These are phyloP conservation scores for Pongo abelii DNA, from an alignment of 2,113 vertebrate species.

Conservation along the genomic window DNA sequence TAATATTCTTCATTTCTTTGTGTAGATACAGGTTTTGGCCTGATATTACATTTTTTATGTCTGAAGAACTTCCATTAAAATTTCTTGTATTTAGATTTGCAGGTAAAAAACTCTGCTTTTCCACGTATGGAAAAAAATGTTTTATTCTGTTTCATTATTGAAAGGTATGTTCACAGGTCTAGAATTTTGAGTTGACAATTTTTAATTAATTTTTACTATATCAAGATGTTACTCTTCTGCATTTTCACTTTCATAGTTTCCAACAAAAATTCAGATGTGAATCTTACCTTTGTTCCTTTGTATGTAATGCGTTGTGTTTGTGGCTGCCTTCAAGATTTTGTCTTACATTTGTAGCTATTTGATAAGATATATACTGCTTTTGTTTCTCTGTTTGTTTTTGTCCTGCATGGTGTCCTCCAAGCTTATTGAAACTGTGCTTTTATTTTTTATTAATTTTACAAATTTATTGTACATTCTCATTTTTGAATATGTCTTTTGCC, in stretches of 20 bases:
- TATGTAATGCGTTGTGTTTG: neutral
- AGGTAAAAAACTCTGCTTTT: neutral
- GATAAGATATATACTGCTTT: neutral
- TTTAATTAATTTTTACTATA: neutral
- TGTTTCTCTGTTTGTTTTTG: neutral
- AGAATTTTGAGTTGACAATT: neutral
- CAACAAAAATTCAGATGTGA: neutral
- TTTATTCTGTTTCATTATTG: neutral
- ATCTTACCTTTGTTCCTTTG: neutral
- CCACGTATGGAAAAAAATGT: neutral
- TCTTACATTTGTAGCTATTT: neutral
- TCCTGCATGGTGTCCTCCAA: neutral
- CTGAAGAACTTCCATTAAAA: neutral
- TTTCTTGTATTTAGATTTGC: neutral
- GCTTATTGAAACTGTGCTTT: neutral
- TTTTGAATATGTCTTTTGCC: neutral
- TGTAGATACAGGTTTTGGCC: neutral
- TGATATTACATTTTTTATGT: neutral
- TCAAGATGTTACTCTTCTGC: neutral
- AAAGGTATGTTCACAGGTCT: neutral
- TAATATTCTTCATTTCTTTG: neutral
- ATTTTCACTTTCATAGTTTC: neutral
- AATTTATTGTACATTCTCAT: neutral
- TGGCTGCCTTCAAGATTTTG: neutral
- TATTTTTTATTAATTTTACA: neutral